A percentile compares a stretch with the other conserved stretches of the same genome.
phyloP scores from a whole-genome alignment of 2,797 vertebrate species.

The Bradypodion ventrale region DNA sequence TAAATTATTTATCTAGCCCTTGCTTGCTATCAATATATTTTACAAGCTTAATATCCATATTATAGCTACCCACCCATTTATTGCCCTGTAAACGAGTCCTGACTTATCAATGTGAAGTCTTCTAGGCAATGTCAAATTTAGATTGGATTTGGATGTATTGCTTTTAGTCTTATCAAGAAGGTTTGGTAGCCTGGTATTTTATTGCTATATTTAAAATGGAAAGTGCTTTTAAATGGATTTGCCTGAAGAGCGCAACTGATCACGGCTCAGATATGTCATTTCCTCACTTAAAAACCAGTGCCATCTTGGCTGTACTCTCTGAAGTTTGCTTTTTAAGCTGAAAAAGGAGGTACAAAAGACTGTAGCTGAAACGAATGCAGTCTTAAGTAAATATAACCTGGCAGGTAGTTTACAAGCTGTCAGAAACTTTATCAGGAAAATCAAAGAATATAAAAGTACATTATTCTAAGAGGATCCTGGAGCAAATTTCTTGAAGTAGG shows the following conservation, averaged over 20 bases:
- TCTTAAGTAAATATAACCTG: constrained; percentile 64
- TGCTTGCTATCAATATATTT: constrained; percentile 79
- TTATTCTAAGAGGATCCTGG: constrained; percentile 48
- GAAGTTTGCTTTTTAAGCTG: constrained; percentile 53
- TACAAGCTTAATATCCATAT: constrained; percentile 84
- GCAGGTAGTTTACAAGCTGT: constrained; percentile 62
- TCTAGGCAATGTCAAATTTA: constrained; percentile 81
- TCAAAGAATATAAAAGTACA: constrained; percentile 69
- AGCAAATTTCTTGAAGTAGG: constrained; percentile 36
- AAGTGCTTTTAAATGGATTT: constrained; percentile 82
- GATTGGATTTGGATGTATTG: constrained; percentile 86
- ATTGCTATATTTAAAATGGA: constrained; percentile 83
- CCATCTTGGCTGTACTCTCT: constrained; percentile 61
- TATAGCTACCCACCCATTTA: constrained; percentile 82
- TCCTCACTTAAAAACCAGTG: constrained; percentile 66
- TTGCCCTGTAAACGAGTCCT: constrained; percentile 80
- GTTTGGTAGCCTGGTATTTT: constrained; percentile 78
- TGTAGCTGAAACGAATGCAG: constrained; percentile 67
- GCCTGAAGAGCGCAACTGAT: constrained; percentile 71
- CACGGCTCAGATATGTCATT: constrained; percentile 73
- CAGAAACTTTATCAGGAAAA: constrained; percentile 68
- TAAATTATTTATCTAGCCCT: constrained; percentile 84
- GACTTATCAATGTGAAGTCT: constrained; percentile 80
- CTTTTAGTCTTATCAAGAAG: constrained; percentile 81
- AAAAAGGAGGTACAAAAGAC: constrained; percentile 59